phyloP scores from a whole-genome alignment of 1,140 invertebrate genomes.

The Bombus haemorrhoidalis region DNA sequence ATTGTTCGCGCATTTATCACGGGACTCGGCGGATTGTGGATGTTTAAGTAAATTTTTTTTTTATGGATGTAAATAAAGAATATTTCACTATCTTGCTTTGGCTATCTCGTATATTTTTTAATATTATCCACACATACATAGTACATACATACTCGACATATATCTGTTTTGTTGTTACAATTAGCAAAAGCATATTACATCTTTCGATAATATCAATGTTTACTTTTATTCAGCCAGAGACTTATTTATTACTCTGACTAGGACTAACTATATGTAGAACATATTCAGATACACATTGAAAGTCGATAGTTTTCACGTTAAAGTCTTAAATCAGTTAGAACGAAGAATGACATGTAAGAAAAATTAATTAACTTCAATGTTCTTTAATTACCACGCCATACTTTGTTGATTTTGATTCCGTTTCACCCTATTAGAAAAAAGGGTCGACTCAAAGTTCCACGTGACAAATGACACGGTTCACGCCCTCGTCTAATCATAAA shows the following conservation, averaged over 20 bases:
- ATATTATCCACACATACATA: too few species aligned
- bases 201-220: too few species aligned
- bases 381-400: background rate
- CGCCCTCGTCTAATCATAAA: constrained; percentile 23
- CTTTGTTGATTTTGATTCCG: background rate
- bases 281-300: too few species aligned
- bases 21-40: background rate
- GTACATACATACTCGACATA: too few species aligned
- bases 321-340: background rate
- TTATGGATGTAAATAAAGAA: background rate
- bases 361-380: background rate
- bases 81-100: background rate
- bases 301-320: background rate
- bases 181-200: too few species aligned
- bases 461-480: constrained; percentile 10
- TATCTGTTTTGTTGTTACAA: too few species aligned
- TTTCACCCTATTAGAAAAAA: background rate
- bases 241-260: too few species aligned
- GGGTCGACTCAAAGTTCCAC: background rate
- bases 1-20: background rate
- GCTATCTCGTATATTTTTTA: too few species aligned
- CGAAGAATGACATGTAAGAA: background rate
- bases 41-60: background rate
- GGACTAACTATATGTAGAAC: too few species aligned
- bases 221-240: too few species aligned